Base-by-base conservation (phyloP, 1,140 invertebrate species). In the Linepithema humile region DNA sequence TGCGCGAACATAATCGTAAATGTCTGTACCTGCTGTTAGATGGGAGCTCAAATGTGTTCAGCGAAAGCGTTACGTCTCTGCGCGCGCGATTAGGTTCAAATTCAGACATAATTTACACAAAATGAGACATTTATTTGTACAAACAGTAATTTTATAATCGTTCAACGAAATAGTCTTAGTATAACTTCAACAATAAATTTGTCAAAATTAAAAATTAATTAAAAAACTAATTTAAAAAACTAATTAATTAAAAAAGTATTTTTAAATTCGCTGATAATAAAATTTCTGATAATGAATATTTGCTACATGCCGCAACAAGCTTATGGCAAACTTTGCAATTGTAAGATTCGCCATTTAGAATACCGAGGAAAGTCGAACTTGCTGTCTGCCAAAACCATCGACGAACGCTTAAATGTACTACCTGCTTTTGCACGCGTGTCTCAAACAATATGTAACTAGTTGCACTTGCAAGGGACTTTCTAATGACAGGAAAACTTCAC, bases 381-480 rank as follows among this genome's bases (percentile, higher is more conserved):
- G 23, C 59, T 29, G 43, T 77, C 40, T 64, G 74, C 74, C 74
- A 64, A 67, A 65, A 77, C 20, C 74, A 77, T 77, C 15, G 74
- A 60, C 74, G 43, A n/a, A 48, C 73, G 59, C 40, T 48, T 77
- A 48, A 77, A 77, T 65, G n/a, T 40, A n/a, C 43, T 65, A 65
- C 60, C 20, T 67, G 60, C 60, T 75, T 60, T 50, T 23, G 72
- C 38, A 43, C n/a, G 50, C 43, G 74, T 77, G 74, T 50, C 60
- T 32, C 67, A 12, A 74, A 82, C 77, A 82, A 82, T 82, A 59
- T 82, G 67, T 73, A 82, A 74, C 77, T 59, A 73, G 40, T 69
- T 40, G 53, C 62, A 23, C 53, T 82, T 50, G n/a, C 35, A 43
- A n/a, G 4, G 29, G 67, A 60, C 38, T 82, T 57, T 15, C 77